Conservation (phyloP, 2,113 vertebrate genomes). For the Crotalus horridus region DNA sequence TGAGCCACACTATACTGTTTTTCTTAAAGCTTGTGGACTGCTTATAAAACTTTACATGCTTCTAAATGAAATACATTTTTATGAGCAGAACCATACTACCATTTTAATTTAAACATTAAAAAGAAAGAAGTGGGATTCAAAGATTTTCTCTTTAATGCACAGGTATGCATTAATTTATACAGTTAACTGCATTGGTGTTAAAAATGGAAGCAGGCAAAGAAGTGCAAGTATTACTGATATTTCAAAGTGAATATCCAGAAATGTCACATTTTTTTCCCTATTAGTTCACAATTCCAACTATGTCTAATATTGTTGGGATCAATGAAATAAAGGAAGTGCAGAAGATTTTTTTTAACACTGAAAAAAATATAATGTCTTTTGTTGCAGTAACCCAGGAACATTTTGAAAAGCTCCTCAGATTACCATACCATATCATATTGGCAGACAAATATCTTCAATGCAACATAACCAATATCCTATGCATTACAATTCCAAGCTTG, state of each 20-base stretch:
- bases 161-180: neutral
- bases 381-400: neutral
- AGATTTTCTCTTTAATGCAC: neutral
- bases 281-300: conserved; percentile 33
- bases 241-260: conserved; percentile 9
- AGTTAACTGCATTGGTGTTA: neutral
- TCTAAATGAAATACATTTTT: neutral
- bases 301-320: neutral
- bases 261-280: conserved; percentile 27
- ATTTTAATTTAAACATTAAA: neutral
- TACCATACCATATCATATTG: conserved; percentile 7
- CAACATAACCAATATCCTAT: neutral
- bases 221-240: conserved; percentile 29
- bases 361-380: rapidly evolving
- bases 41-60: neutral
- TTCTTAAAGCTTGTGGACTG: neutral
- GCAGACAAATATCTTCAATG: conserved; percentile 4
- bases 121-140: neutral
- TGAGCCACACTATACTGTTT: neutral
- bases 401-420: conserved; percentile 2
- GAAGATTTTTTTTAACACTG: conserved; percentile 6
- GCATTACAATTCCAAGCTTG: neutral
- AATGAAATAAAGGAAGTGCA: conserved; percentile 13
- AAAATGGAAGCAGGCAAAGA: neutral
- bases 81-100: neutral